Base-by-base conservation (phyloP, 2,797 vertebrate genomes). In the Acrocephalus scirpaceus region DNA sequence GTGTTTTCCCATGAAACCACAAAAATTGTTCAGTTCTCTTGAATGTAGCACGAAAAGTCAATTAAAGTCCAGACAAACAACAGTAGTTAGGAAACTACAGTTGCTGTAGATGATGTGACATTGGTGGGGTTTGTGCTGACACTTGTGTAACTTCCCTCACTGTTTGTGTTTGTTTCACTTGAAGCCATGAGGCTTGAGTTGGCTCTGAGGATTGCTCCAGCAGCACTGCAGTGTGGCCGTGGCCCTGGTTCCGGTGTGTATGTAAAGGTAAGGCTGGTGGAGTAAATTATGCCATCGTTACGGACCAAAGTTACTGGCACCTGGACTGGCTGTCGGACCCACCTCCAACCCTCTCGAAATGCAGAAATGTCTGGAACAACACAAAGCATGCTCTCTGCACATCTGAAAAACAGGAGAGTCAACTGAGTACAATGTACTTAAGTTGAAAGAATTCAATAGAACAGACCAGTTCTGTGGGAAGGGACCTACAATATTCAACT, bases 341-440 rank as follows among this genome's bases (percentile, higher is more conserved):
- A 99, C 93, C 99, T 98, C 99, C 99, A 99, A 36, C 99, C 99
- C 98, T 99, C 99, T 83, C 99, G 99, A 98, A 99, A 99, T 40
- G 99, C 99, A 10, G 99, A 99, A 98, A 99, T 99, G 98, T 99
- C 99, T 50, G 99, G 99, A 95, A 99, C 99, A 50, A 99, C 99
- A 66, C 99, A 99, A 29, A 99, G 98, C 99, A 99, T 99, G 97
- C 99, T 99, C 98, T 99, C 99, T 23, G 98, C 99, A 45, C 99
- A 99, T 96, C 99, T 99, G 97, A 50, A 67, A 92, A 96, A 96
- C 89, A 27, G 62, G 34, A 87, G 20, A 94, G 36, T 23, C 36
- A 48, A 18, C n/a, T 71, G 18, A 91, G 61, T 27, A 26, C 20
- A 62, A 51, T 36, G 5, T n/a, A 34, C 34, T 82, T 45, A 29